Evolutionary conservation across 1,140 invertebrate species (phyloP).

Genomic region (Achatina immaculata): DNA sequence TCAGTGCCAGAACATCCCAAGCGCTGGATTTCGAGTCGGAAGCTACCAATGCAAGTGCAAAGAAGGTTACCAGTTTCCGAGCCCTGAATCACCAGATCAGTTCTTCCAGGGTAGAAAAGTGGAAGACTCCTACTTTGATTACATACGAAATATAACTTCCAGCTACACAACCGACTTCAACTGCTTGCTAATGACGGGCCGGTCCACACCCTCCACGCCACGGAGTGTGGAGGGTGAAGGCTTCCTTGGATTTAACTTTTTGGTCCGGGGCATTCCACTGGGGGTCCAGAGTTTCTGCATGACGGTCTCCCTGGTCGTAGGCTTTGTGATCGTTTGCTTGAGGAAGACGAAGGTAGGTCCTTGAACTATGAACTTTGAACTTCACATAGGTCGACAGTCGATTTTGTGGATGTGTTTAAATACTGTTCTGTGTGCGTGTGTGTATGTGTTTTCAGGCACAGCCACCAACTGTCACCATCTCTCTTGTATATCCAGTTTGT

Average conservation of each 20-base stretch:
- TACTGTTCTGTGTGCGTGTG: no score
- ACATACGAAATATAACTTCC: slow-evolving; percentile 46
- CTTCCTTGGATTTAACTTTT: slow-evolving; percentile 74
- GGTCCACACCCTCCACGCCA: not conserved
- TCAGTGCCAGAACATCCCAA: slow-evolving; percentile 63
- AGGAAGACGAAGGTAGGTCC: slow-evolving; percentile 28
- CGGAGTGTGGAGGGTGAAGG: slow-evolving; percentile 56
- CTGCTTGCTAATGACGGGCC: slow-evolving; percentile 22
- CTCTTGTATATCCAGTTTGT: no score
- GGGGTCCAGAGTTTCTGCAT: slow-evolving; percentile 82
- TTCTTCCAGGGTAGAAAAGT: slow-evolving; percentile 64
- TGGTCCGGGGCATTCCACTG: slow-evolving; percentile 78
- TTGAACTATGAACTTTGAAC: not conserved
- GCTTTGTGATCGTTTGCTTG: slow-evolving; percentile 78
- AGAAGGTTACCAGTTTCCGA: slow-evolving; percentile 57
- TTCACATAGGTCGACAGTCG: no score
- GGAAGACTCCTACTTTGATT: slow-evolving; percentile 57
- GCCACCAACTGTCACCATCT: no score
- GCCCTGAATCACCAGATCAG: slow-evolving; percentile 32
- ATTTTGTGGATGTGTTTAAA: no score
- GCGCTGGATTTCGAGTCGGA: slow-evolving; percentile 54
- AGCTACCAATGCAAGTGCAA: slow-evolving; percentile 65
- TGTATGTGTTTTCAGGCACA: no score
- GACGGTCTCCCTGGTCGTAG: slow-evolving; percentile 79
- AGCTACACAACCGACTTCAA: slow-evolving; percentile 33